Percentiles rank a stretch among this genome's conserved stretches.
These are phyloP conservation scores for Rhinatrema bivittatum DNA, from an alignment of 2,797 vertebrate species.

Conservation along the genomic window DNA sequence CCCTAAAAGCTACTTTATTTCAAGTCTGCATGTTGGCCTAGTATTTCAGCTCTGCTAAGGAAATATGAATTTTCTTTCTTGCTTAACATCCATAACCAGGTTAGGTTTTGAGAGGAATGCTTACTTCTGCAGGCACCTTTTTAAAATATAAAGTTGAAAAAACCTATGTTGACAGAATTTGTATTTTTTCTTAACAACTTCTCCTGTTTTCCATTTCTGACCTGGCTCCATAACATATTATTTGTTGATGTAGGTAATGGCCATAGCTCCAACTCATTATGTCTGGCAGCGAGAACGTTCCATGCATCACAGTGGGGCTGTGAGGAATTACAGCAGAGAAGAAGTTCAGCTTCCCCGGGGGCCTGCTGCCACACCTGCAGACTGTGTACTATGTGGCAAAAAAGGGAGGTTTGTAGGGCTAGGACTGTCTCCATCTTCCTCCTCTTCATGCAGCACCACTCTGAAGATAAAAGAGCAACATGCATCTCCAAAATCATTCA, in stretches of 20 bases:
- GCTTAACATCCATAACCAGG: too few relatives aligned
- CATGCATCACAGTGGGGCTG: slow-evolving; percentile 75
- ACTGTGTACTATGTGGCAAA: slow-evolving; percentile 54
- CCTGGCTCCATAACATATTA: too few relatives aligned
- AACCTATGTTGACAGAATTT: too few relatives aligned
- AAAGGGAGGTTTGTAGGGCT: slow-evolving; percentile 37
- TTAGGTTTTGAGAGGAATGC: too few relatives aligned
- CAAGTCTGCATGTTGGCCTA: too few relatives aligned
- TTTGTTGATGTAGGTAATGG: slow-evolving; percentile 78
- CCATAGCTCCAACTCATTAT: slow-evolving; percentile 77
- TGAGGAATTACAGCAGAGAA: slow-evolving; percentile 55
- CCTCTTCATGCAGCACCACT: slow-evolving; percentile 40
- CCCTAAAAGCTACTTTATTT: too few relatives aligned
- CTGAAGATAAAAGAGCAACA: slow-evolving; percentile 29
- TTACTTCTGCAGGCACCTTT: too few relatives aligned
- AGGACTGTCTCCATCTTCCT: slow-evolving; percentile 45
- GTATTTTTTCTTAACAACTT: too few relatives aligned
- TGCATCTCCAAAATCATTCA: slow-evolving; percentile 18
- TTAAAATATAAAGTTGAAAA: too few relatives aligned
- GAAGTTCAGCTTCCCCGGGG: slow-evolving; percentile 56
- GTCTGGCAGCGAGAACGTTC: slow-evolving; percentile 81
- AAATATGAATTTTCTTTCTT: too few relatives aligned
- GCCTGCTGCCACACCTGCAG: slow-evolving; percentile 64
- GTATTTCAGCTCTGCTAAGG: too few relatives aligned
- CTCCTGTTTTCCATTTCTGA: too few relatives aligned